Evolutionary conservation across 2,888 invertebrate genomes (phyloP), one percentile per base, ranked within the genome.

Genomic region (Pandemis heparana): DNA sequence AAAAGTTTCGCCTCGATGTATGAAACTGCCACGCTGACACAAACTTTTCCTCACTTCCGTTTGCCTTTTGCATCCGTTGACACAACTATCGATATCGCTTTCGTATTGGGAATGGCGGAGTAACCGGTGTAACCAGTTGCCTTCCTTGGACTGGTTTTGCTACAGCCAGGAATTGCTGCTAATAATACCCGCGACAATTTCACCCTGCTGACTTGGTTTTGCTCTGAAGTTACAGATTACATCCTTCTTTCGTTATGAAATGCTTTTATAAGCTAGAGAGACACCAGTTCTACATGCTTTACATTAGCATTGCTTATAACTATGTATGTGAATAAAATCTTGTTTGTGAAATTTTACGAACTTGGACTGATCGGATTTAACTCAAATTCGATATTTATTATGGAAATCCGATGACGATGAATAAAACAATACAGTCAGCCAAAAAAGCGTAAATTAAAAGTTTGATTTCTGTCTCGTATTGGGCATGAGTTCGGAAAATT

Each of bases 21-120:
- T 65, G 61, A 64, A 68, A 62, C 51, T 18, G 23, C 9, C 8
- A 9, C 51, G 16, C 12, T 46, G 64, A 41, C 8, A n/a, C 18
- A 61, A 64, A 43, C 60, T 61, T 74, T 74, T 74, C 74, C 64
- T 71, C 74, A 81, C 87, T 84, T 90, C 86, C 89, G 88, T 85
- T 90, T 88, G 82, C 83, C 80, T 78, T 77, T 12, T 23, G 63
- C 73, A 59, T 69, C 68, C 59, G 80, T 77, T 77, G 81, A 79
- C 79, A 80, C 83, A 79, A 80, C 82, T 79, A 82, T 83, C 82
- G 81, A 82, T 77, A 74, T 77, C 77, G 77, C 81, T 80, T 79
- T 80, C 80, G 75, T 77, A 72, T 75, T 70, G 77, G 74, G 74
- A 77, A 77, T 81, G 77, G 77, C 76, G 79, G 77, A 77, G 76